Percentiles rank a stretch among this genome's conserved stretches.
phyloP scores from a whole-genome alignment of 30 jellyfish, hydroid and myxozoan species.

The Aurelia aurita complex sp. Pacific region DNA sequence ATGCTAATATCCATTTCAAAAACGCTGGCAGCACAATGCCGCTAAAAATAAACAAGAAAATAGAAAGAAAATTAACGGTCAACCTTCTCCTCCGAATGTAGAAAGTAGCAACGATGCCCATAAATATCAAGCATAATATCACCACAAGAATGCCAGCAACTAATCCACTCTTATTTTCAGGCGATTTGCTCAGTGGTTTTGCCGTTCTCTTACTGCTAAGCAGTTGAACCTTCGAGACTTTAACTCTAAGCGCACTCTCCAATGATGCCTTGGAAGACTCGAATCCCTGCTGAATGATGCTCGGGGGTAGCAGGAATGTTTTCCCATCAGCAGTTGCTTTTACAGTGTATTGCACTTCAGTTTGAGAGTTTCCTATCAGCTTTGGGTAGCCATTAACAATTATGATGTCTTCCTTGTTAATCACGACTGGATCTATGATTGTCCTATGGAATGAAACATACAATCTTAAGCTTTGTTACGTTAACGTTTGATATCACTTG shows the following conservation, averaged over 20 bases:
- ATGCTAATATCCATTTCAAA: too few species aligned
- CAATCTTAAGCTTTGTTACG: neutral
- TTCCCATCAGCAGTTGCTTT: conserved; percentile 11
- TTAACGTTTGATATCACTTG: too few species aligned
- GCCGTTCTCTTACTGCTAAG: neutral
- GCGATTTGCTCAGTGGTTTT: too few species aligned
- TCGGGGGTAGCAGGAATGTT: neutral
- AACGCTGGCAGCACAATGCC: too few species aligned
- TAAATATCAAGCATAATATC: neutral
- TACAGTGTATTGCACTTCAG: conserved; percentile 32
- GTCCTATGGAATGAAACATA: neutral
- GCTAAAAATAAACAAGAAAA: too few species aligned
- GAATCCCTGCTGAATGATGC: conserved; percentile 6
- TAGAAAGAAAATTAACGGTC: too few species aligned
- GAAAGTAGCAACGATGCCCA: neutral
- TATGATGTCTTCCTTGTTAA: conserved; percentile 17
- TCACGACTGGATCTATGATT: neutral
- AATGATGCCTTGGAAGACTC: conserved; percentile 10
- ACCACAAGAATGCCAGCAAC: conserved; percentile 34
- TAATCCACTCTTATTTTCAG: neutral
- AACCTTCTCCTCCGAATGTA: conserved; percentile 23
- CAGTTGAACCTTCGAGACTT: neutral
- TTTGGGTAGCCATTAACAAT: conserved; percentile 39
- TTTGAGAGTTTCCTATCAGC: neutral
- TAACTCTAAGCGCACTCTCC: conserved; percentile 4